These are phyloP conservation scores for Panulirus ornatus DNA, from an alignment of 1,140 invertebrate genomes.

Conservation along the genomic window DNA sequence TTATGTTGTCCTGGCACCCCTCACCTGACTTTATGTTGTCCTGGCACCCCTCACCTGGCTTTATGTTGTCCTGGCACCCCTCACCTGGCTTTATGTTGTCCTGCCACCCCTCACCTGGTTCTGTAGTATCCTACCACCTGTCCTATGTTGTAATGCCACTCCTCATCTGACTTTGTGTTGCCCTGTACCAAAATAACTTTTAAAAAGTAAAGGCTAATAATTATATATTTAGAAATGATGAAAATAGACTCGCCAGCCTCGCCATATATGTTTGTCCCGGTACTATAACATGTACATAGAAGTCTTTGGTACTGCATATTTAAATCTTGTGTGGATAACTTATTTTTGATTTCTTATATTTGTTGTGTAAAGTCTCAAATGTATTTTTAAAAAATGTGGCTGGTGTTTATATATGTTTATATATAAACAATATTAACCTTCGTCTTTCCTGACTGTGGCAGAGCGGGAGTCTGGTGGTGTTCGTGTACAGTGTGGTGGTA, in stretches of 20 bases:
- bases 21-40: neutral
- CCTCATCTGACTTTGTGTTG: neutral
- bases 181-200: too few relatives aligned
- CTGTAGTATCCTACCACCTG: neutral
- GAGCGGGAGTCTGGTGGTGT: neutral
- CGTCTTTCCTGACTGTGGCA: neutral
- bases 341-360: neutral
- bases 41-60: neutral
- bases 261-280: too few relatives aligned
- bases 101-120: neutral
- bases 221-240: too few relatives aligned
- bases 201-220: too few relatives aligned
- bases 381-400: too few relatives aligned
- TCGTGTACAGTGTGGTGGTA: conserved; percentile 37
- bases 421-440: neutral
- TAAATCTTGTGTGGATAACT: neutral
- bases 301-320: neutral
- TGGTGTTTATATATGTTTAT: neutral
- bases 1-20: neutral
- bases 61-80: neutral
- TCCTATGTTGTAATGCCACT: neutral
- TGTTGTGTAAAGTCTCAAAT: too few relatives aligned
- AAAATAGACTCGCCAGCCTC: too few relatives aligned
- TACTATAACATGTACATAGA: neutral
- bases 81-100: neutral